Evolutionary conservation across 2,888 invertebrate genomes (phyloP).

Genomic region (Dicycla oo): DNA sequence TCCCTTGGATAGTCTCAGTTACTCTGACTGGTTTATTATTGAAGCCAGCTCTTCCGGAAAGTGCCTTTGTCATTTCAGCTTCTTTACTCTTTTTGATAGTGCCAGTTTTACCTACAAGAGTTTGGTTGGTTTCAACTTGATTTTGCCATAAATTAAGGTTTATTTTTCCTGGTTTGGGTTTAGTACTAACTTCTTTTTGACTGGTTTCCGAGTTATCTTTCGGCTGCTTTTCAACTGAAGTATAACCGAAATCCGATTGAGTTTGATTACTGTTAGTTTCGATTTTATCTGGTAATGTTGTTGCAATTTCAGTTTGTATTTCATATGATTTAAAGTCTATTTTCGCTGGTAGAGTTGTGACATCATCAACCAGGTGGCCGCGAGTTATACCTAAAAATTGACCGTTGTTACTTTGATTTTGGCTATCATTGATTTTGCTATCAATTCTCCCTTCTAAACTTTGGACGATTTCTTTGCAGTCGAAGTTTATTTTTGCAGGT

Average conservation of each 20-base stretch:
- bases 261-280: not conserved
- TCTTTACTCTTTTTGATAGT: conserved; percentile 37
- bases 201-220: not conserved
- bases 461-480: not conserved
- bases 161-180: conserved; percentile 57
- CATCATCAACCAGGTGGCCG: conserved; percentile 7
- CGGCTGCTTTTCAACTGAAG: conserved; percentile 15
- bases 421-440: not conserved
- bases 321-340: conserved; percentile 21
- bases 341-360: not conserved
- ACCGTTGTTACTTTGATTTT: not conserved
- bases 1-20: conserved; percentile 5
- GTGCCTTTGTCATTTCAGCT: conserved; percentile 32
- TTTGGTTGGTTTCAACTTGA: conserved; percentile 56
- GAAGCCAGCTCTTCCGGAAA: conserved; percentile 26
- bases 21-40: conserved; percentile 19
- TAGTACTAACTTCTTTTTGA: conserved; percentile 14
- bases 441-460: not conserved
- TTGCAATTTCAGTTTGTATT: conserved; percentile 11
- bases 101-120: conserved; percentile 29
- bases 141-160: conserved; percentile 55
- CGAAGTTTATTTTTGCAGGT: conserved; percentile 20
- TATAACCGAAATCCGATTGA: conserved; percentile 27
- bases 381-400: not conserved
- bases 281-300: conserved; percentile 15